Base-by-base conservation (phyloP, 2,888 invertebrate species). In the Phasia obesa region DNA sequence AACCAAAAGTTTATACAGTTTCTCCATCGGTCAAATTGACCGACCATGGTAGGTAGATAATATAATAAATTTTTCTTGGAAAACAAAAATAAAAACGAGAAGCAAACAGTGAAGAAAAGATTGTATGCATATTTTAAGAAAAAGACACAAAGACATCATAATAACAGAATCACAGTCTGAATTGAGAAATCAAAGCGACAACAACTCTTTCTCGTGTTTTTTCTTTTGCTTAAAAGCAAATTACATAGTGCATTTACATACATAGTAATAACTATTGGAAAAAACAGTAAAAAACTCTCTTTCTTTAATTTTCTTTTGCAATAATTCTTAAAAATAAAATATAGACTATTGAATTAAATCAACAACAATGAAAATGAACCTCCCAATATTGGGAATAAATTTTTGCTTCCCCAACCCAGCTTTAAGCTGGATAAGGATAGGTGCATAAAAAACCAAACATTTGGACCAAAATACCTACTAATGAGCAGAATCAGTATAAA, bases 401-500 rank as follows among this genome's bases (percentile, higher is more conserved):
- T 17, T 42, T n/a, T 4, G 3, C 15, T 15, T 42, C n/a, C 42
- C 4, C 27, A 31, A 55, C 23, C 27, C 55, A 55, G n/a, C 17
- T 69, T 69, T 9, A 6, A 57, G 25, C 23, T 38, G 2, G 25
- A 38, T n/a, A 69, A 69, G 13, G 23, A 35, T 2, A 55, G 23
- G 38, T 15, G 21, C 4, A 9, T 55, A 4, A 55, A 69, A 55
- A 53, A 55, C 31, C 17, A 11, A 53, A 31, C 69, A 19, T 25
- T 38, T 13, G 55, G 27, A 21, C 55, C 38, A 19, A 69, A 69
- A 44, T 69, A 49, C n/a, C 49, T 55, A 69, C 3, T 51, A 21
- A 23, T 69, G 69, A 38, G 25, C 35, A 69, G 42, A 55, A 53
- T 23, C 35, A 67, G 38, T 67, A 31, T 11, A 21, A 49, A 23